These are phyloP conservation scores for Prorops nasuta DNA, from an alignment of 1,140 invertebrate genomes.

Conservation along the genomic window DNA sequence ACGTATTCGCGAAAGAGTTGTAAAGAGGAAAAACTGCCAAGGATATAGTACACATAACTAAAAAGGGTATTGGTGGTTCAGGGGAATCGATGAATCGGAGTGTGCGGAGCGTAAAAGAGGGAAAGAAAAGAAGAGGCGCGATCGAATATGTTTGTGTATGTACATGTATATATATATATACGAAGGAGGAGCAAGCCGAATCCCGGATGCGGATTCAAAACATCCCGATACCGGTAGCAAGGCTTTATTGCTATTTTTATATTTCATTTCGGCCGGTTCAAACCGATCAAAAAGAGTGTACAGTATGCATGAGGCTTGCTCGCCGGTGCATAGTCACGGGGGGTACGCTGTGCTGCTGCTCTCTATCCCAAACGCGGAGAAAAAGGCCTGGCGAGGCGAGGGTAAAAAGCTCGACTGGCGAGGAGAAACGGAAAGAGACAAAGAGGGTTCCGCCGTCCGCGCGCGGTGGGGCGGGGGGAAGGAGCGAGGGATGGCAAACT, in stretches of 20 bases:
- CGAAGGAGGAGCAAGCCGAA: conserved; percentile 21
- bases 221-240: conserved; percentile 29
- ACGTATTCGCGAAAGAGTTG: too few relatives aligned
- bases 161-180: conserved; percentile 16
- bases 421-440: background rate
- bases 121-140: background rate
- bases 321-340: too few relatives aligned
- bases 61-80: too few relatives aligned
- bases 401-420: background rate
- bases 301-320: conserved; percentile 34
- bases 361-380: too few relatives aligned
- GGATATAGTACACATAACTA: too few relatives aligned
- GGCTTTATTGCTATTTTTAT: conserved; percentile 42
- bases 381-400: background rate
- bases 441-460: background rate
- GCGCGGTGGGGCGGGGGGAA: background rate
- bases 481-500: conserved; percentile 22
- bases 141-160: background rate
- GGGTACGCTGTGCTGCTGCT: too few relatives aligned
- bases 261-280: conserved; percentile 37
- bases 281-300: conserved; percentile 38
- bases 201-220: conserved; percentile 34
- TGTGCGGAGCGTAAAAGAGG: background rate
- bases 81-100: too few relatives aligned
- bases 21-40: too few relatives aligned